phyloP scores from a whole-genome alignment of 2,888 invertebrate genomes.

The Melieria crassipennis region DNA sequence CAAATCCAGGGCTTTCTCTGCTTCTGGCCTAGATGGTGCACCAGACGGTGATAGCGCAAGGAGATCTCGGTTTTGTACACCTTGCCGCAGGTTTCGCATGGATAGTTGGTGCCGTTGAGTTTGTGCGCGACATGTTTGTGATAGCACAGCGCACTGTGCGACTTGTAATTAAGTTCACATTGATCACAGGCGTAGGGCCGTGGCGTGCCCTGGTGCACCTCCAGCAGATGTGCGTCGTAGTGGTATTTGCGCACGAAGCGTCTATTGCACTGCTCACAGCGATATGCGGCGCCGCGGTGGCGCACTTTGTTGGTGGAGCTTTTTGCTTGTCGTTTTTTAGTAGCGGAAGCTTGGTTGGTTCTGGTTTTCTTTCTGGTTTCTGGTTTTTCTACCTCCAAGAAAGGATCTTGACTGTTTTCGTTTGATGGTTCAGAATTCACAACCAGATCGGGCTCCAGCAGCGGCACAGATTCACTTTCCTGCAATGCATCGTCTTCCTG shows the following conservation, averaged over 20 bases:
- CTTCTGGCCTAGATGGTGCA: conserved; percentile 32
- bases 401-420: not conserved
- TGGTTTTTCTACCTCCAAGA: not conserved
- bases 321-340: not conserved
- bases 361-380: too few relatives aligned
- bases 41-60: conserved; percentile 37
- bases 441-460: not conserved
- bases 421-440: not conserved
- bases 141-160: conserved; percentile 34
- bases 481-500: not conserved
- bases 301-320: not conserved
- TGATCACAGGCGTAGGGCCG: conserved; percentile 35
- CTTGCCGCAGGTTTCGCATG: conserved; percentile 36
- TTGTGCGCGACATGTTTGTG: conserved; percentile 33
- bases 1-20: conserved; percentile 35
- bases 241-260: not conserved
- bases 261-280: not conserved
- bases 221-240: conserved; percentile 39
- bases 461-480: not conserved
- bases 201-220: conserved; percentile 32
- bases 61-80: conserved; percentile 36
- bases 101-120: not conserved
- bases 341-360: not conserved
- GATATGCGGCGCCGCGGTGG: not conserved
- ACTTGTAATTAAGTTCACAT: conserved; percentile 39